Evolutionary conservation across 2,113 vertebrate species (phyloP).

Genomic region (Cariama cristata): DNA sequence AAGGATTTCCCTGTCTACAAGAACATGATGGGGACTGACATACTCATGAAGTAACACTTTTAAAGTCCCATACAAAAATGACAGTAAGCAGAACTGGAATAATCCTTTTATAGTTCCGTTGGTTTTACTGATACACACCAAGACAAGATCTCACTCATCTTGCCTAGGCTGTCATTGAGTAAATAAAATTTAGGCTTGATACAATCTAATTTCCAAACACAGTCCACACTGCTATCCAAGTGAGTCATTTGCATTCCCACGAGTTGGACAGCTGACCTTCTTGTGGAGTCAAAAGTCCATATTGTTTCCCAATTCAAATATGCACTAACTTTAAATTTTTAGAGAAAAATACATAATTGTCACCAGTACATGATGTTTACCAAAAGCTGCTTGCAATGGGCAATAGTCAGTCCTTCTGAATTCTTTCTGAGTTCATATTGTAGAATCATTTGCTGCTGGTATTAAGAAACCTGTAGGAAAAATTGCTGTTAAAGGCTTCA

Average conservation of each 20-base stretch:
- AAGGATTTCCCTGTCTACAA: neutral
- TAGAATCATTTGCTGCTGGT: neutral
- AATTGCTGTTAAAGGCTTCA: neutral
- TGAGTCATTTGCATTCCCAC: neutral
- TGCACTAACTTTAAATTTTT: neutral
- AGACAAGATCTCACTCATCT: neutral
- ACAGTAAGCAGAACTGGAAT: neutral
- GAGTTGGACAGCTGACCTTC: neutral
- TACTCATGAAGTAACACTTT: neutral
- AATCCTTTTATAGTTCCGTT: neutral
- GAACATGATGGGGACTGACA: too few species aligned
- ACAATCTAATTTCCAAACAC: neutral
- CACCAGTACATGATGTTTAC: neutral
- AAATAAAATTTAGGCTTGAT: neutral
- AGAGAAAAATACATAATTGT: neutral
- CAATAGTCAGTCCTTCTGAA: neutral
- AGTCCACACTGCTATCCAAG: neutral
- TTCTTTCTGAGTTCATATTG: neutral
- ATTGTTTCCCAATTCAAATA: neutral
- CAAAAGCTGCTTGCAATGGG: neutral
- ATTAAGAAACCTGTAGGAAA: neutral
- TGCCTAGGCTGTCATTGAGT: neutral
- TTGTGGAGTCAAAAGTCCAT: neutral
- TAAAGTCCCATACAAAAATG: neutral
- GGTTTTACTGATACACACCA: neutral